phyloP scores from a whole-genome alignment of 2,888 invertebrate species.

The Philereme vetulata region DNA sequence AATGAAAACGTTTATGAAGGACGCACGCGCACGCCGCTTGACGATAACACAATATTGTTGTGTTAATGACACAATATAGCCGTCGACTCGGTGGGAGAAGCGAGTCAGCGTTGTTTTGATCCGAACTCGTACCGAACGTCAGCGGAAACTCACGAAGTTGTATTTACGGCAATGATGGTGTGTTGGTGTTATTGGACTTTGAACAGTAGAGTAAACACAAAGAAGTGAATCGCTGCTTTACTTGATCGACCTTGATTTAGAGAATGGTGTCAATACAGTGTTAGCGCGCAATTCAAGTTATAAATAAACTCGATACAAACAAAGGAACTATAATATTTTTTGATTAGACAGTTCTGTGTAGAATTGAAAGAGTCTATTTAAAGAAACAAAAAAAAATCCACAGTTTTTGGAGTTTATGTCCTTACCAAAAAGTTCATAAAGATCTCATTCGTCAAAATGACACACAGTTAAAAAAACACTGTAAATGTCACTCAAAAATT shows the following conservation, averaged over 20 bases:
- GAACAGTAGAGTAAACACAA: slow-evolving; percentile 49
- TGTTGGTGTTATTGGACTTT: slow-evolving; percentile 53
- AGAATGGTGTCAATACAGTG: slow-evolving; percentile 21
- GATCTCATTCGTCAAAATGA: too few relatives aligned
- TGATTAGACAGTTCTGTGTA: too few relatives aligned
- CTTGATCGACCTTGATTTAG: slow-evolving; percentile 29
- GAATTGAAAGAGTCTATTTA: too few relatives aligned
- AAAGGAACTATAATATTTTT: background rate
- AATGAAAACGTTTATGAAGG: slow-evolving; percentile 22
- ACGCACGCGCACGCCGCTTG: slow-evolving; percentile 55
- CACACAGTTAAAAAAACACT: too few relatives aligned
- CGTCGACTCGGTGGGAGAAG: slow-evolving; percentile 37
- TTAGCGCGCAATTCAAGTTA: background rate
- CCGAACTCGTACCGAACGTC: slow-evolving; percentile 61
- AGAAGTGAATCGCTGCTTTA: slow-evolving; percentile 38
- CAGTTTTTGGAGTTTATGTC: too few relatives aligned
- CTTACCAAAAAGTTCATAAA: too few relatives aligned
- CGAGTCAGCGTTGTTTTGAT: slow-evolving; percentile 65
- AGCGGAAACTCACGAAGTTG: slow-evolving; percentile 64
- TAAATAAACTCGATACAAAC: slow-evolving; percentile 7
- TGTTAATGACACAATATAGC: slow-evolving; percentile 17
- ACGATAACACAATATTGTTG: slow-evolving; percentile 61
- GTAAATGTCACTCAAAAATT: slow-evolving; percentile 25
- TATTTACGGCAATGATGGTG: slow-evolving; percentile 54
- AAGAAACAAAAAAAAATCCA: too few relatives aligned